Base-by-base conservation (phyloP, 2,888 invertebrate species). In the Lasioglossum lativentre region DNA sequence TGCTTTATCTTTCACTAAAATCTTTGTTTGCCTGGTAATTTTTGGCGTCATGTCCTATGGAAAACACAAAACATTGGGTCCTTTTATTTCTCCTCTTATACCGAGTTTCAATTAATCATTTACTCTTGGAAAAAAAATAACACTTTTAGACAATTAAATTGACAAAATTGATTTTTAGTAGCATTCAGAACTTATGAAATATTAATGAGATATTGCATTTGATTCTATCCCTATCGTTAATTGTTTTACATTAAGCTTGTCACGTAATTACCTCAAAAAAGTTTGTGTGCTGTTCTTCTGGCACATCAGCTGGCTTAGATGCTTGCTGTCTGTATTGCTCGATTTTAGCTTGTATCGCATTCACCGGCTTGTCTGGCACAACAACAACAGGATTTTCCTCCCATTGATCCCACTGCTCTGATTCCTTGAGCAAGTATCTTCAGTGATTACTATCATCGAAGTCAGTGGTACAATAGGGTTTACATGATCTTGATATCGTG, bases 341-440 rank as follows among this genome's bases (percentile, higher is more conserved):
- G 75, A 97, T 97, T 92, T 97, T 96, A 89, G 96, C 96, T 90
- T 97, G 96, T 42, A 97, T 95, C 3, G 96, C 95, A 88, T 93
- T 95, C 6, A 92, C 82, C 10, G 96, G 95, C 84, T 94, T 95
- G 72, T 94, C 93, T 42, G 94, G 87, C 4, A 94, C 91, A 34
- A 94, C 93, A 30, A 93, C 93, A 1, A 95, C 95, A 12, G 95
- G 95, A 90, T 95, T 95, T 85, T 96, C 96, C 85, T 96, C 96
- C 97, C 97, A 97, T 27, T 96, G 96, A 87, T 96, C 96, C 97
- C 97, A 97, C 89, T 96, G 95, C 80, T 95, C 95, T 8, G 93
- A 88, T 72, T 95, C 95, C 93, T 93, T 86, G 80, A 88, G 81
- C 75, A 81, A 88, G 72, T 72, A 87, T 87, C 78, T 84, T 88